Percentiles rank a stretch among this genome's conserved stretches.
Conservation (phyloP, 2,797 vertebrate species). For the Notolabrus celidotus region DNA sequence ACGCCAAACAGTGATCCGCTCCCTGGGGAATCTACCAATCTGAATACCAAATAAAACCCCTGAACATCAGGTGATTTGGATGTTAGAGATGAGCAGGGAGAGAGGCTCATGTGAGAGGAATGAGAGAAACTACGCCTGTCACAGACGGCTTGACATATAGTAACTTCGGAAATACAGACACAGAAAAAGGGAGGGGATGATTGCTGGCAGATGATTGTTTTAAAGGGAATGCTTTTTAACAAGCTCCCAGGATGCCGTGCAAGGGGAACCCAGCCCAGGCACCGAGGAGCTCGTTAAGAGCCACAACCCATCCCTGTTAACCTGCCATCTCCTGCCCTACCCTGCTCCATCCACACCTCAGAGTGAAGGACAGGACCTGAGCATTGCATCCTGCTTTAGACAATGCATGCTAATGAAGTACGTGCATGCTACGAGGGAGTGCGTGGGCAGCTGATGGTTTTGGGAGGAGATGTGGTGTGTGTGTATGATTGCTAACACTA, state of each 20-base stretch:
- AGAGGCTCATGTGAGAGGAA: too few species aligned
- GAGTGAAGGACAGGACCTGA: conserved; percentile 67
- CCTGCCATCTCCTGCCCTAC: conserved; percentile 56
- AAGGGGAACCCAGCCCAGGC: conserved; percentile 46
- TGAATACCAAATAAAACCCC: conserved; percentile 55
- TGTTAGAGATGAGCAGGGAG: too few species aligned
- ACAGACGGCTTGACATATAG: not conserved
- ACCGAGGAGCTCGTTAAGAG: conserved; percentile 82
- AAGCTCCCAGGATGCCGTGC: conserved; percentile 75
- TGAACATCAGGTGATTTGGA: conserved; percentile 40
- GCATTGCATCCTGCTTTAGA: conserved; percentile 41
- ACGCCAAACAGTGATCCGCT: conserved; percentile 55
- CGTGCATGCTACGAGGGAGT: conserved; percentile 14
- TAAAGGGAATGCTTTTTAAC: conserved; percentile 77
- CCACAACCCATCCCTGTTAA: conserved; percentile 52
- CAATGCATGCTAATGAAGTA: conserved; percentile 65
- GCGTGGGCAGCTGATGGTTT: conserved; percentile 16
- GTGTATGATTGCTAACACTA: conserved; percentile 24
- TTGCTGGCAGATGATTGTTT: conserved; percentile 69
- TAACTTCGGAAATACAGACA: conserved; percentile 36
- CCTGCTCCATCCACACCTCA: conserved; percentile 53
- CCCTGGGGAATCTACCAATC: conserved; percentile 45
- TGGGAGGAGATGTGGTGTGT: conserved; percentile 21
- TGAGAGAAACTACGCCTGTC: too few species aligned
- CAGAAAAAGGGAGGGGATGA: conserved; percentile 32